These are phyloP conservation scores for Acanthurus leucopareius DNA, from an alignment of 2,797 vertebrate genomes.

Conservation along the genomic window DNA sequence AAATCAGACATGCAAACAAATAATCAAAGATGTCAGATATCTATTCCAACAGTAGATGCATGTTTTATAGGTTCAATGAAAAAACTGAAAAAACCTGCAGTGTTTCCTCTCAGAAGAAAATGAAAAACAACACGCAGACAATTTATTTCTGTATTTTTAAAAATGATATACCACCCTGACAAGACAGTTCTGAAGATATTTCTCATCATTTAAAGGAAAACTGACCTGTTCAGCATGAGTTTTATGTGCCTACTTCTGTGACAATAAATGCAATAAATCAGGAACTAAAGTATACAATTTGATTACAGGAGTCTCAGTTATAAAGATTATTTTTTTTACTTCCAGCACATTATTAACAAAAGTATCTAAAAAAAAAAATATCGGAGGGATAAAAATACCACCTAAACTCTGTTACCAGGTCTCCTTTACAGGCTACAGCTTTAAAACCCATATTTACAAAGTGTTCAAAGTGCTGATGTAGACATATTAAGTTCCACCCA, in stretches of 20 bases:
- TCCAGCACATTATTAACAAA: neutral
- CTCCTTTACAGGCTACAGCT: neutral
- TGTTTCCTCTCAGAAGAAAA: neutral
- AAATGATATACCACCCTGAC: neutral
- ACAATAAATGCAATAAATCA: neutral
- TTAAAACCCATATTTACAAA: constrained; percentile 30
- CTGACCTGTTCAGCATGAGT: neutral
- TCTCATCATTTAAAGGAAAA: neutral
- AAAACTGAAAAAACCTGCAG: neutral
- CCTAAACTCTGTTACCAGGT: neutral
- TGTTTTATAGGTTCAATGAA: neutral
- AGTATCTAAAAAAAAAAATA: neutral
- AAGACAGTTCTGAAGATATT: neutral
- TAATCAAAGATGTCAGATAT: neutral
- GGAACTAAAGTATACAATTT: neutral
- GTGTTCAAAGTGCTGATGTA: constrained; percentile 28
- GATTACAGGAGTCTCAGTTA: neutral
- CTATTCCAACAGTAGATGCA: neutral
- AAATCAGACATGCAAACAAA: constrained; percentile 29
- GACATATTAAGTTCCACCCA: constrained; percentile 33
- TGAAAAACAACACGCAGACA: neutral
- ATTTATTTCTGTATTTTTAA: neutral
- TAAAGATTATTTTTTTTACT: neutral
- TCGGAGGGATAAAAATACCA: neutral
- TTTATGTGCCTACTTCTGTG: neutral